These are phyloP conservation scores for Trididemnum clinides DNA, from an alignment of 23 tunicate genomes.

Conservation along the genomic window DNA sequence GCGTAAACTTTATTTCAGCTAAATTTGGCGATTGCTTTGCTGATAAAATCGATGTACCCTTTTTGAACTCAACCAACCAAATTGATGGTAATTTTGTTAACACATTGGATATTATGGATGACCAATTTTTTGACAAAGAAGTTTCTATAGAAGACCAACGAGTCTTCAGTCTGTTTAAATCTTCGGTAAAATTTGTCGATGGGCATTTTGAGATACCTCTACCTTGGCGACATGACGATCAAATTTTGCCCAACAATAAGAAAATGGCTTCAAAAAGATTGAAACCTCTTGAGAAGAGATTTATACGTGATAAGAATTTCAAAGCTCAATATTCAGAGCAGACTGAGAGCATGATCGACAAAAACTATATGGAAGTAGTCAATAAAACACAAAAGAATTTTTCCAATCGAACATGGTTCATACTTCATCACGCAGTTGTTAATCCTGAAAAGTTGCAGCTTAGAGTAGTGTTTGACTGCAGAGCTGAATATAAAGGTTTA, in stretches of 20 bases:
- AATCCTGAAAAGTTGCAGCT: slow-evolving; percentile 14
- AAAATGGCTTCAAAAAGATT: slow-evolving; percentile 20
- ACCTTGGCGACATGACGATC: slow-evolving; percentile 27
- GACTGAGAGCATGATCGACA: neutral
- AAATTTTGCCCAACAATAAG: slow-evolving; percentile 16
- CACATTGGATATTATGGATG: neutral
- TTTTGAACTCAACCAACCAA: neutral
- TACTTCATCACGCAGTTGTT: slow-evolving; percentile 13
- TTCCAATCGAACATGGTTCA: slow-evolving; percentile 4
- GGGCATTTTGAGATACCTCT: slow-evolving; percentile 25
- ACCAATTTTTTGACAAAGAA: neutral
- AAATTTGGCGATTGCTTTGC: neutral
- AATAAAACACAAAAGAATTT: too few species aligned
- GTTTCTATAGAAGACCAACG: slow-evolving; percentile 18
- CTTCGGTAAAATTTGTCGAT: neutral
- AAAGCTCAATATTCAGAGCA: neutral
- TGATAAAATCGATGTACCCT: neutral
- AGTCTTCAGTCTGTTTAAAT: neutral
- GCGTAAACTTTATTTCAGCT: neutral
- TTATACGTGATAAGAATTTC: neutral
- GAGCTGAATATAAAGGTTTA: neutral
- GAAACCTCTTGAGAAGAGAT: neutral
- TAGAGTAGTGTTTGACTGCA: slow-evolving; percentile 25
- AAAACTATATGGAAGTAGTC: neutral
- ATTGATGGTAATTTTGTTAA: neutral